Conservation (phyloP, 2,113 vertebrate genomes). For the Hemichromis elongatus region DNA sequence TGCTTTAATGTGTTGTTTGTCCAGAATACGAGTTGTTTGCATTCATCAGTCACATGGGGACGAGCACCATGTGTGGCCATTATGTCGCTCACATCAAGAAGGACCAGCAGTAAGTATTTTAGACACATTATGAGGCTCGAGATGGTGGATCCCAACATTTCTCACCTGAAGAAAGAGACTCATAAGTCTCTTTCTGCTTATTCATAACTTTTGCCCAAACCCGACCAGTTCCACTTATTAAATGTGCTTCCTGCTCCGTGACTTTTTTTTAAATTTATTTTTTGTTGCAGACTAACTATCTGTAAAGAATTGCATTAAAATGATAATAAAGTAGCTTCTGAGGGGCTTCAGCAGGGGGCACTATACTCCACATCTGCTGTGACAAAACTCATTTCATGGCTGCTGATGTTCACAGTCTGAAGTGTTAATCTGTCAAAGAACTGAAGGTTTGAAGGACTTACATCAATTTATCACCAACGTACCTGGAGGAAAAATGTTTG, state of each 20-base stretch:
- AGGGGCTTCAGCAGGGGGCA: conserved; percentile 35
- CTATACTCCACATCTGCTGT: background rate
- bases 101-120: conserved; percentile 85
- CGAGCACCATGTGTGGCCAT: conserved; percentile 98
- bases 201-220: background rate
- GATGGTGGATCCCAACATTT: background rate
- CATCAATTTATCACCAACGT: background rate
- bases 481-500: background rate
- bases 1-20: background rate
- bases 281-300: background rate
- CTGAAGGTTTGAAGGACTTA: background rate
- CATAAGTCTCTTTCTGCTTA: background rate
- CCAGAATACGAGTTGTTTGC: conserved; percentile 96
- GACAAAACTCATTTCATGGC: background rate
- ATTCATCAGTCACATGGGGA: conserved; percentile 99
- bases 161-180: background rate
- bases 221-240: background rate
- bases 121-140: background rate
- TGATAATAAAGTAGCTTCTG: background rate
- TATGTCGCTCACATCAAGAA: conserved; percentile 99
- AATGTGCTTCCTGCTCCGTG: background rate
- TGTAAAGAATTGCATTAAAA: background rate
- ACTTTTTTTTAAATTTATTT: background rate
- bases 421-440: background rate
- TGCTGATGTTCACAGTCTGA: background rate